Percentiles rank a stretch among this genome's conserved stretches.
Evolutionary conservation across 2,888 invertebrate genomes (phyloP).

Genomic region (Trilocha varians): DNA sequence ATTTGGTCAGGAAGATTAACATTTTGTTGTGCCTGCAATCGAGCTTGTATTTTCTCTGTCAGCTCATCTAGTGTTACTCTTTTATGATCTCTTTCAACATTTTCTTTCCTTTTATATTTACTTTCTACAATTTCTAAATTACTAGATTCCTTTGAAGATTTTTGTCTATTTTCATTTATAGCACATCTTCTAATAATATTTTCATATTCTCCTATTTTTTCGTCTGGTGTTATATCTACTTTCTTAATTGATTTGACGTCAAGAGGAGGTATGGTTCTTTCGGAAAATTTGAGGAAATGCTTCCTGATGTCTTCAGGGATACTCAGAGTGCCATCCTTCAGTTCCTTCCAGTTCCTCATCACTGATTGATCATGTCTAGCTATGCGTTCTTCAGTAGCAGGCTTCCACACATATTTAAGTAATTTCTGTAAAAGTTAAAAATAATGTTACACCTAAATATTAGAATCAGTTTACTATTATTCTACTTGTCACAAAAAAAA

Average conservation of each 20-base stretch:
- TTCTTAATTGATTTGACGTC: constrained; percentile 40
- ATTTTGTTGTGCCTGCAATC: constrained; percentile 39
- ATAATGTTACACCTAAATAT: neutral
- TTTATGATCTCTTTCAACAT: constrained; percentile 22
- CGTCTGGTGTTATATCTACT: constrained; percentile 36
- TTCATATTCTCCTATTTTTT: constrained; percentile 58
- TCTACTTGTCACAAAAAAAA: no score
- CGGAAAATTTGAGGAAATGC: constrained; percentile 79
- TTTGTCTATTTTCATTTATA: constrained; percentile 19
- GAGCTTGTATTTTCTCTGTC: constrained; percentile 39
- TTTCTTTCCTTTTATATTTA: constrained; percentile 7
- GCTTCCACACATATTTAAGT: constrained; percentile 77
- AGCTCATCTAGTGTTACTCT: constrained; percentile 51
- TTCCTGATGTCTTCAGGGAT: constrained; percentile 56
- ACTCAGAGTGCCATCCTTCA: constrained; percentile 71
- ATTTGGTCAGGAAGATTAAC: constrained; percentile 46
- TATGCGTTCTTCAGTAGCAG: constrained; percentile 70
- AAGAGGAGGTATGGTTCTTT: constrained; percentile 67
- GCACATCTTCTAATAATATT: constrained; percentile 61
- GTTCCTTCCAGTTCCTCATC: constrained; percentile 79
- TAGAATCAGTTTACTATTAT: no score
- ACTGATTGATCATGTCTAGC: constrained; percentile 78
- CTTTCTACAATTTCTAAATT: constrained; percentile 5
- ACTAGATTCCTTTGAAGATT: constrained; percentile 3
- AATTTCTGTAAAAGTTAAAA: constrained; percentile 68